These are phyloP conservation scores for Melanitta fusca DNA, from an alignment of 2,797 vertebrate species.

Conservation along the genomic window DNA sequence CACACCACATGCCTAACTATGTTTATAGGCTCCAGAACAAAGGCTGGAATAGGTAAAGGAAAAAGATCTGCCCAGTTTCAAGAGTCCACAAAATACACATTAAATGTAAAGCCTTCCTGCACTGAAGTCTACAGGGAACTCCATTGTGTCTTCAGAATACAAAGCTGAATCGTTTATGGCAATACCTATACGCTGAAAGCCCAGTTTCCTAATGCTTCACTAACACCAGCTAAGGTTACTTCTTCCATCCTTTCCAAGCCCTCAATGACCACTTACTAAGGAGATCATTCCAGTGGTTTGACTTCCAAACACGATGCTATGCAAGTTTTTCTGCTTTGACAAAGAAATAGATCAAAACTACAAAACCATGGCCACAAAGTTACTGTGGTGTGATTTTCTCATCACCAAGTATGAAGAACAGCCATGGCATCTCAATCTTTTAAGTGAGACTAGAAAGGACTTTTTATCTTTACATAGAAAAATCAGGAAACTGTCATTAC, in stretches of 20 bases:
- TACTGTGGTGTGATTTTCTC: background rate
- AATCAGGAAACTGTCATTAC: background rate
- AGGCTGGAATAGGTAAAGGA: background rate
- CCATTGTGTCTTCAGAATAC: background rate
- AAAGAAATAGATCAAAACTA: slow-evolving; percentile 12
- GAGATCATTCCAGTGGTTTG: background rate
- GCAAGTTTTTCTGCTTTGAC: background rate
- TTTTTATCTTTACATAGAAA: background rate
- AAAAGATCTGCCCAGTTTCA: background rate
- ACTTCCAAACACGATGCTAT: background rate
- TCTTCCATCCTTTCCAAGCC: background rate
- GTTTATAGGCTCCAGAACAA: background rate
- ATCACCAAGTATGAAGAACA: background rate
- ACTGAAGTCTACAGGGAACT: background rate
- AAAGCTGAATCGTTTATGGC: background rate
- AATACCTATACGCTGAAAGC: background rate
- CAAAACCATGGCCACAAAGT: background rate
- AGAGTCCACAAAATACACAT: background rate
- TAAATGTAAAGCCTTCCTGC: background rate
- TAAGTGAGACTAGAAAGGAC: background rate
- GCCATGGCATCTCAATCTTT: background rate
- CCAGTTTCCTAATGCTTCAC: background rate
- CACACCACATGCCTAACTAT: background rate
- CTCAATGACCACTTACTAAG: background rate
- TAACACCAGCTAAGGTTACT: background rate